phyloP scores from a whole-genome alignment of 2,888 invertebrate genomes.

The Drosophila limbata region DNA sequence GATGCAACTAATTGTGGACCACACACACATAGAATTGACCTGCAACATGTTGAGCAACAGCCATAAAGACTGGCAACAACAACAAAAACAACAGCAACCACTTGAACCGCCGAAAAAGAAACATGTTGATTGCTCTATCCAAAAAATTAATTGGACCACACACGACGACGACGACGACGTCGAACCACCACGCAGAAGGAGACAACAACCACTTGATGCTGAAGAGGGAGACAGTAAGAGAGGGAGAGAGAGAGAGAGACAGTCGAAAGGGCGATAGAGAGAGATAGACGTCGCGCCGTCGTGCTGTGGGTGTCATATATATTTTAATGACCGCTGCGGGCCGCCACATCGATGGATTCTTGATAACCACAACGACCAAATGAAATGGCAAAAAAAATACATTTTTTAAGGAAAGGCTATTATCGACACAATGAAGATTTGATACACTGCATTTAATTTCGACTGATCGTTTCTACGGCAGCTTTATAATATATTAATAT shows the following conservation, averaged over 20 bases:
- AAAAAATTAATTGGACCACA: slow-evolving; percentile 78
- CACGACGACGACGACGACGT: slow-evolving; percentile 49
- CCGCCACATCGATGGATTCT: slow-evolving; percentile 33
- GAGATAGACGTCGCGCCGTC: slow-evolving; percentile 35
- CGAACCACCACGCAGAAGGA: slow-evolving; percentile 12
- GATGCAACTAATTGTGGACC: slow-evolving; percentile 56
- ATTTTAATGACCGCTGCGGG: slow-evolving; percentile 66
- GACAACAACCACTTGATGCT: slow-evolving; percentile 39
- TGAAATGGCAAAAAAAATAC: slow-evolving; percentile 68
- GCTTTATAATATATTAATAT: neutral
- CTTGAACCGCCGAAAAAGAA: slow-evolving; percentile 57
- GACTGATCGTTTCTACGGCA: neutral
- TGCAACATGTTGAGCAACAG: slow-evolving; percentile 73
- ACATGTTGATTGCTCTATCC: slow-evolving; percentile 81
- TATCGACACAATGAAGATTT: neutral
- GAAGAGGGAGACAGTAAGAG: neutral
- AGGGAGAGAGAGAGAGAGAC: neutral
- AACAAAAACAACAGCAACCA: slow-evolving; percentile 36
- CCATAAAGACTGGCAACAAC: slow-evolving; percentile 61
- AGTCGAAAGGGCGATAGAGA: slow-evolving; percentile 13
- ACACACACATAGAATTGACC: slow-evolving; percentile 67
- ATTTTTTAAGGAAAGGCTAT: neutral
- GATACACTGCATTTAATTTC: neutral
- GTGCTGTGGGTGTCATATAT: slow-evolving; percentile 77
- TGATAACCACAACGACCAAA: slow-evolving; percentile 60